These are phyloP conservation scores for Eubasilissa regina DNA, from an alignment of 1,140 invertebrate species.

Conservation along the genomic window DNA sequence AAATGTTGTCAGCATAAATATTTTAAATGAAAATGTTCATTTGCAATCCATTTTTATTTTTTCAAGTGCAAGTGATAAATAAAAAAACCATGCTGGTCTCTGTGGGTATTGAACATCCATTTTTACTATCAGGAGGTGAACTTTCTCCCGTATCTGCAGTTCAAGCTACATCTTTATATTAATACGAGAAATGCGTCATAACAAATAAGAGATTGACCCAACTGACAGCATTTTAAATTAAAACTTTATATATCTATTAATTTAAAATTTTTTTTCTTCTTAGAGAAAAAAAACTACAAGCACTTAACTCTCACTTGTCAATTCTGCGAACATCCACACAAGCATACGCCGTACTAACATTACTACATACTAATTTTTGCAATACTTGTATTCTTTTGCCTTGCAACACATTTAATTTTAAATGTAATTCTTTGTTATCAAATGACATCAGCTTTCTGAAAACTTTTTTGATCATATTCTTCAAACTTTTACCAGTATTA, in stretches of 20 bases:
- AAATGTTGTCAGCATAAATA: slow-evolving; percentile 19
- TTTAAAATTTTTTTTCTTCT: neutral
- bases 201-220: neutral
- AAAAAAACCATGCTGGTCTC: no score
- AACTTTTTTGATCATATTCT: neutral
- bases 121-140: no score
- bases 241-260: neutral
- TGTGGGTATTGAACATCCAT: no score
- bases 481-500: neutral
- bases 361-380: neutral
- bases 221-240: slow-evolving; percentile 16
- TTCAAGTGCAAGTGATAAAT: no score
- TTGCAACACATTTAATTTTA: neutral
- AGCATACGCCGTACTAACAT: slow-evolving; percentile 17
- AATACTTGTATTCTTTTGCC: neutral
- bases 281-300: slow-evolving; percentile 4
- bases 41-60: no score
- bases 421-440: neutral
- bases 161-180: no score
- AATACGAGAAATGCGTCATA: neutral
- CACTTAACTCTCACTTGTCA: slow-evolving; percentile 19
- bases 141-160: no score
- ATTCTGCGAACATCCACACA: slow-evolving; percentile 16
- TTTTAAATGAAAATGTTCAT: no score
- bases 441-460: no score